Base-by-base conservation (phyloP, 1,140 invertebrate species). In the Tetranychus cinnabarinus region DNA sequence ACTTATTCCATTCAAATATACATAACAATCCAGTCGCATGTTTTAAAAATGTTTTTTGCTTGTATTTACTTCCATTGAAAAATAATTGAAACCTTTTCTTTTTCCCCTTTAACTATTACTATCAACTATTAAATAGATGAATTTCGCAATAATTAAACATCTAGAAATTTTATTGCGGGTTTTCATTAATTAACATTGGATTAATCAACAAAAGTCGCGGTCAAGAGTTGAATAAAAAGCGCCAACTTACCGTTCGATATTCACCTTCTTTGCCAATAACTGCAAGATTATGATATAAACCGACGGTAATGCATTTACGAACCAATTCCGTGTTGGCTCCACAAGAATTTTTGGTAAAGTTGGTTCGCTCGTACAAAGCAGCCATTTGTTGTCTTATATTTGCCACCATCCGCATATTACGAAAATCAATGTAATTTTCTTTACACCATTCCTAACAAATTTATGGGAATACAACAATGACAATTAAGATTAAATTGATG, bases 271-370 rank as follows among this genome's bases (percentile, higher is more conserved):
- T 77, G 64, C 88, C 82, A 7, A 88, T 68, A 73, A 88, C 82
- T n/a, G 89, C 87, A 62, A 88, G 78, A 74, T 93, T 95, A 70
- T 85, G 83, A 69, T 86, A 90, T 15, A 93, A 74, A 86, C 70
- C 15, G 62, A 45, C 2, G n/a, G 48, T 13, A 8, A 63, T 15
- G 42, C 61, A 63, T 58, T 62, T 55, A 13, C 62, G 33, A 13
- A 67, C 42, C 13, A n/a, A 23, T 50, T 62, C 59, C n/a, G 63
- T 64, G 33, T 61, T 61, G n/a, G 37, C 82, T 0, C 83, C 85
- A 72, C 87, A 92, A 48, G 82, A 85, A 8, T 78, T 74, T 4
- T 81, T 70, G 37, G 76, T 73, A 63, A 93, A 74, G 63, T 81
- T 78, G 39, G 79, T 76, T 66, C 79, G 77, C 48, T 77, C 73